Evolutionary conservation across 2,797 vertebrate species (phyloP), one percentile per base, ranked within the genome.

Genomic region (Anguilla anguilla): DNA sequence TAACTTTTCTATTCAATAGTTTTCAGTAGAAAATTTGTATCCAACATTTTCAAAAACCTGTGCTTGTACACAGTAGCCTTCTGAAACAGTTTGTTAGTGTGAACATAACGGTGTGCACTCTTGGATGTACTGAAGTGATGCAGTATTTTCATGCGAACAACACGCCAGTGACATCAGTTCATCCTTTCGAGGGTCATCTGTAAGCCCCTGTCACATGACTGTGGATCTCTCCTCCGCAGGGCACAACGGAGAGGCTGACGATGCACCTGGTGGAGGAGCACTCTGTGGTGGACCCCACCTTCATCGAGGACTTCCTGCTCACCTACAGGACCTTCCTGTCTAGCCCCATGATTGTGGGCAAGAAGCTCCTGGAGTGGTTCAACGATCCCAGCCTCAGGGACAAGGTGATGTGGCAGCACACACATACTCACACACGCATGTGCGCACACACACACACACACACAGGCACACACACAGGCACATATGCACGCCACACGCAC

Each of bases 301-400:
- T 98, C 95, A 99, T 99, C 87, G 98, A 99, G 95, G 98, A 99
- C 96, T 99, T 99, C 95, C 96, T 99, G 86, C 94, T 99, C 87
- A 99, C 98, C 0, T 99, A 99, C 92, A 97, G 99, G 93, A 99
- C 98, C 91, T 99, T 99, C 96, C 97, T 99, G 94, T 98, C 98
- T 90, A 98, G 98, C 96, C 98, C 98, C 72, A 98, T 99, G 98
- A 98, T 99, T 94, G 98, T 99, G 95, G 99, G 98, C 92, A 98
- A 97, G 94, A 99, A 98, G 95, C 97, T 99, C 90, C 95, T 99
- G 96, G 98, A 99, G 97, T 99, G 98, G 98, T 99, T 99, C 95
- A 98, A 99, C 91, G 98, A 99, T 97, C 97, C 99, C 93, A 99
- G 98, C 96, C 99, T 99, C 98, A 99, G 99, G 98, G 98, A 99